A percentile compares a stretch with the other conserved stretches of the same genome.
Evolutionary conservation across 2,113 vertebrate genomes (phyloP).

Genomic region (Sciurus niger): DNA sequence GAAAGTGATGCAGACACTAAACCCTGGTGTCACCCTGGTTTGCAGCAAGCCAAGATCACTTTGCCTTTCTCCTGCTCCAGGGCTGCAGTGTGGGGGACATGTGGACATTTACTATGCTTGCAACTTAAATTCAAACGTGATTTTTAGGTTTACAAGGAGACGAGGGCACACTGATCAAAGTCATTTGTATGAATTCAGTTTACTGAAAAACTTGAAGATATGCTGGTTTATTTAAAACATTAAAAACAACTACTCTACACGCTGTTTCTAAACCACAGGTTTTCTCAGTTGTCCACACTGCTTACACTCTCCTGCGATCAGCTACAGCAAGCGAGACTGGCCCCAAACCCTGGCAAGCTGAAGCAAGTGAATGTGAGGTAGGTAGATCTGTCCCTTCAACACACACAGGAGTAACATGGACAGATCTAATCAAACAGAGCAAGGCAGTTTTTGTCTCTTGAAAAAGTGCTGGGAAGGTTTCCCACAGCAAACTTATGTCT

Average conservation of each 20-base stretch:
- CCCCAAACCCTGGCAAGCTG: background rate
- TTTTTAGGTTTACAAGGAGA: accelerated
- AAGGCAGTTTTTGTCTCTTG: background rate
- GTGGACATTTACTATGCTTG: accelerated
- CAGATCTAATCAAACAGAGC: background rate
- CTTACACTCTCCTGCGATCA: background rate
- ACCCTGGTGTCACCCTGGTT: background rate
- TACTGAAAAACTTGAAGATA: background rate
- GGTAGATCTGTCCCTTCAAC: background rate
- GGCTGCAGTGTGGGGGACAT: accelerated
- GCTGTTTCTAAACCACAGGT: background rate
- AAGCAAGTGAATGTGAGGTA: background rate
- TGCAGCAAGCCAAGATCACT: accelerated
- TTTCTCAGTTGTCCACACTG: accelerated
- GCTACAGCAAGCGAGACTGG: too few relatives aligned
- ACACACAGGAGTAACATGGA: too few relatives aligned
- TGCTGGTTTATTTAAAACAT: background rate
- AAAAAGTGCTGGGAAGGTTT: background rate
- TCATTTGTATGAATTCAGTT: background rate
- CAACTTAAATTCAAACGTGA: accelerated
- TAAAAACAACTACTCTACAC: background rate
- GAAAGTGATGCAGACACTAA: background rate
- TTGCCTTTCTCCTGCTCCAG: background rate
- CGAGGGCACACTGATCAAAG: accelerated
- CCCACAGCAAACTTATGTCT: background rate